These are phyloP conservation scores for Allobates femoralis DNA, from an alignment of 2,797 vertebrate species.

Conservation along the genomic window DNA sequence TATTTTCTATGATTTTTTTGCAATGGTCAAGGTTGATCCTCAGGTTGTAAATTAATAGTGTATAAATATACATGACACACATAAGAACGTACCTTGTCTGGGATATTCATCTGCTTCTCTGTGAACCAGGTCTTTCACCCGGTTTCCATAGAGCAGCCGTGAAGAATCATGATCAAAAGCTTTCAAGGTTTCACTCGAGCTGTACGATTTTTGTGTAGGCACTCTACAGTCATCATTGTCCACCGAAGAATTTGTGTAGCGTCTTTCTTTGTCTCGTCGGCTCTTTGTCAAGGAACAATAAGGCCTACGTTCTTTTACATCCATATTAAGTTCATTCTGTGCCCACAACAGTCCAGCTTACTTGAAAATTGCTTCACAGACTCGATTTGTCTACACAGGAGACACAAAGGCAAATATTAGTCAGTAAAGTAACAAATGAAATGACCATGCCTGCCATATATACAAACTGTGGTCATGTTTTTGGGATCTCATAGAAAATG, in stretches of 20 bases:
- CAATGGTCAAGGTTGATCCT: slow-evolving; percentile 14
- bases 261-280: slow-evolving; percentile 88
- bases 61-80: slow-evolving; percentile 28
- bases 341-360: slow-evolving; percentile 73
- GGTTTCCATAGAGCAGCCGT: slow-evolving; percentile 90
- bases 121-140: slow-evolving; percentile 93
- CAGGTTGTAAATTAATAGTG: slow-evolving; percentile 28
- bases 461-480: slow-evolving; percentile 23
- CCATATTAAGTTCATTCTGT: slow-evolving; percentile 96
- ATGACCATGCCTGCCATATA: slow-evolving; percentile 8
- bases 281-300: slow-evolving; percentile 98
- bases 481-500: background rate
- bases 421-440: slow-evolving; percentile 36
- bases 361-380: slow-evolving; percentile 72
- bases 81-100: slow-evolving; percentile 85
- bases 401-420: slow-evolving; percentile 53
- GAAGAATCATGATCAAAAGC: slow-evolving; percentile 96
- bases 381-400: slow-evolving; percentile 72
- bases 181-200: slow-evolving; percentile 95
- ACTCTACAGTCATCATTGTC: slow-evolving; percentile 91
- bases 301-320: slow-evolving; percentile 97
- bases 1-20: background rate
- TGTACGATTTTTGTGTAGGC: slow-evolving; percentile 96
- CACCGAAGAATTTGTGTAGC: slow-evolving; percentile 78
- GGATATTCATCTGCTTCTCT: slow-evolving; percentile 89